Conservation (phyloP, 2,113 vertebrate species). For the Dasyurus viverrinus region DNA sequence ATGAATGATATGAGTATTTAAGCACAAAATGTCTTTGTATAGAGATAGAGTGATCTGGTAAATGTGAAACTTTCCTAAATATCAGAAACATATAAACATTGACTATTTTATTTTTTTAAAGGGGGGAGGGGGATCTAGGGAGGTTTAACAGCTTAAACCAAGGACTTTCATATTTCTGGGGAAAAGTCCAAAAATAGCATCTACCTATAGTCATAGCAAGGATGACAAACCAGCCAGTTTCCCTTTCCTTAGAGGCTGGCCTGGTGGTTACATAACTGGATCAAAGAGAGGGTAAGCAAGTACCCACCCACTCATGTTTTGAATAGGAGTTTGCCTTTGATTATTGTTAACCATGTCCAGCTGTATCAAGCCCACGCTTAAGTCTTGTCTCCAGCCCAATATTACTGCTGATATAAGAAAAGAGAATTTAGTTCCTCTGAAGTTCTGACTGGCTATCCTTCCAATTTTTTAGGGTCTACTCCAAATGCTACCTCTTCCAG, state of each 20-base stretch:
- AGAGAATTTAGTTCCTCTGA: background rate
- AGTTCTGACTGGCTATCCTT: background rate
- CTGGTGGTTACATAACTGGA: background rate
- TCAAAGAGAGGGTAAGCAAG: background rate
- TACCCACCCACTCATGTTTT: background rate
- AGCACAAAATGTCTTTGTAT: slow-evolving; percentile 2
- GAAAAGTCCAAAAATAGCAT: background rate
- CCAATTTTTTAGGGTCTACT: slow-evolving; percentile 7
- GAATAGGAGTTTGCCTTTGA: background rate
- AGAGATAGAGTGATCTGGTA: background rate
- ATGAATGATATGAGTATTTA: background rate
- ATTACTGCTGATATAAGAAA: background rate
- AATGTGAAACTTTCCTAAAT: background rate
- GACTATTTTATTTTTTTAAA: background rate
- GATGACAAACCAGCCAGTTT: background rate
- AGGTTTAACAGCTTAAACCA: no score
- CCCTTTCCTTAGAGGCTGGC: background rate
- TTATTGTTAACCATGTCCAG: background rate
- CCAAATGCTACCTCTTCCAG: background rate
- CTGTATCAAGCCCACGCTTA: background rate
- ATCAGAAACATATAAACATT: background rate
- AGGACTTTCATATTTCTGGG: background rate
- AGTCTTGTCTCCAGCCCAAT: background rate
- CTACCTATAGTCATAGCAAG: slow-evolving; percentile 22
- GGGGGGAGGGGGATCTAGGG: background rate